Evolutionary conservation across 2,888 invertebrate species (phyloP), one percentile per base, ranked within the genome.

Genomic region (Gisinianus flammeolus): DNA sequence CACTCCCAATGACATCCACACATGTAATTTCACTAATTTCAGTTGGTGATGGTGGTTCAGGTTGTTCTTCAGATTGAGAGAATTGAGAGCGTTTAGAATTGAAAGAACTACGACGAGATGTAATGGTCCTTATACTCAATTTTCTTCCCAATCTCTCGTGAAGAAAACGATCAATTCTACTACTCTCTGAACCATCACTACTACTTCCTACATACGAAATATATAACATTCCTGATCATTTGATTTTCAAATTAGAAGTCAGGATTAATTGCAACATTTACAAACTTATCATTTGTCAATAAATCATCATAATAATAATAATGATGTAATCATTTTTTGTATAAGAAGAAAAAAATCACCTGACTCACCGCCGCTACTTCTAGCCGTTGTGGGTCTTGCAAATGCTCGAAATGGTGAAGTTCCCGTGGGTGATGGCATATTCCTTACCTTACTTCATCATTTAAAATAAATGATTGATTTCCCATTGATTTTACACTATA

Each of bases 371-470:
- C 58, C 54, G 24, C 72, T 72, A 19, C 31, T 56, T 2, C 28
- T 72, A 58, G 30, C 56, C 2, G 56, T 71, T 22, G 22, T 19
- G n/a, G 22, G 68, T 24, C 35, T 58, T 10, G 62, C 62, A 35
- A 72, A 72, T 2, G 58, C 72, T 31, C 62, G 58, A 31, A 72
- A 72, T 30, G 72, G 72, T 22, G 62, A 35, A 8, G 72, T 72
- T 10, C 72, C 72, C 22, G 72, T 72, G 24, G 72, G 72, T 24
- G 72, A 72, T 5, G 72, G 72, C 72, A 72, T 72, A 19, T 68
- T 68, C 78, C 83, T 80, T 83, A 92, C 92, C 88, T 95, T 97
- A 5, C n/a, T 56, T 56, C 19, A 12, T n/a, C n/a, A 56, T n/a
- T 56, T 44, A 10, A 44, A 44, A 44, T 44, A 44, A 44, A 44